Base-by-base conservation (phyloP, 2,797 vertebrate species). In the Steatocranus sp. region DNA sequence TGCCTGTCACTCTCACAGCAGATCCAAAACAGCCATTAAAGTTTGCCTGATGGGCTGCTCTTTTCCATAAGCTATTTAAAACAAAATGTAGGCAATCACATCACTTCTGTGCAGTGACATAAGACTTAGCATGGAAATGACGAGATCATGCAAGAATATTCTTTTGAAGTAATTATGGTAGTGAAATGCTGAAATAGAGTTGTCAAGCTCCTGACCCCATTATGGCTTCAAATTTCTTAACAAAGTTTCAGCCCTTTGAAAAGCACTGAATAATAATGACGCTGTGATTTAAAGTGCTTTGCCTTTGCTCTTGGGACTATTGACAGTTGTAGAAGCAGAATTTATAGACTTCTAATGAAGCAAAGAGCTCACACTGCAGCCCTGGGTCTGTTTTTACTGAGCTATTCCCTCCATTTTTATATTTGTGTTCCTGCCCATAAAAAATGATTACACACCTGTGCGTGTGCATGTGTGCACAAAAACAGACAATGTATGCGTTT, bases 151-250 rank as follows among this genome's bases (percentile, higher is more conserved):
- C 5, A 17, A 61, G 75, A 49, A 77, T 75, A 38, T 73, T 84
- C 79, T 81, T 89, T 87, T 85, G 50, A 85, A 81, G 85, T 88
- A 86, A 93, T 94, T 90, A 90, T 43, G 30, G n/a, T 43, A 25
- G 53, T 81, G 93, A 87, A 89, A 89, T 75, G 84, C 78, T 66
- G 83, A 85, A 89, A 91, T 91, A 43, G 89, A 87, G 84, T 82
- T 91, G 90, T 90, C 89, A 88, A 82, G 83, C 86, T 70, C 48
- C 83, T 87, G 91, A 91, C 89, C 89, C 77, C 79, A 80, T 93
- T 87, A 88, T 46, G 48, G 54, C 54, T 46, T 34, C 27, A 70
- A 38, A 75, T 87, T 79, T 83, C 78, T 80, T 75, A 83, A 88
- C 84, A 80, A 91, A 87, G 86, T 85, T 87, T 53, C 86, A 88